Percentiles rank a stretch among this genome's conserved stretches.
Evolutionary conservation across 1,140 invertebrate species (phyloP).

Genomic region (Melanaphis sacchari): DNA sequence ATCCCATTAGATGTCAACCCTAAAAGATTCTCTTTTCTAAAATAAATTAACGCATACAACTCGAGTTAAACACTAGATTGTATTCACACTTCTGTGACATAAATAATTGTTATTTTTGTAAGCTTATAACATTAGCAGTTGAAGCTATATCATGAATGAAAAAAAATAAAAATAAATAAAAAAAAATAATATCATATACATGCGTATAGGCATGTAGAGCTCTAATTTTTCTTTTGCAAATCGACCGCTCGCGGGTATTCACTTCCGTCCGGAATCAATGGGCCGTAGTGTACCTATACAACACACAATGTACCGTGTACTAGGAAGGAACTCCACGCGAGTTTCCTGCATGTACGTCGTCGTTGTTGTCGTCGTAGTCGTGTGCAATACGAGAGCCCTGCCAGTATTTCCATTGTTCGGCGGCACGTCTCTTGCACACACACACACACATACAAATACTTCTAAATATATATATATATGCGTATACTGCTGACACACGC

Average conservation of each 20-base stretch:
- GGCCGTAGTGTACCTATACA: neutral
- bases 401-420: conserved; percentile 43
- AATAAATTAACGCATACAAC: no score
- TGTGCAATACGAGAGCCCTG: conserved; percentile 51
- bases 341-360: conserved; percentile 26
- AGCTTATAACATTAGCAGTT: no score
- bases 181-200: neutral
- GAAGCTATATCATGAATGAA: no score
- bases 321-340: conserved; percentile 22
- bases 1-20: neutral
- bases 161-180: no score
- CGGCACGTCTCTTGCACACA: conserved; percentile 51
- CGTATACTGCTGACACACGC: neutral
- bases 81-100: no score
- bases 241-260: neutral
- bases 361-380: neutral
- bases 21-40: no score
- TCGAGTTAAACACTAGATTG: no score
- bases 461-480: neutral
- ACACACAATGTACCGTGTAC: neutral
- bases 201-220: neutral
- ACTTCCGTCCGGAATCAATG: conserved; percentile 56
- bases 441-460: neutral
- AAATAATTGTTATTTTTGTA: no score
- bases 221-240: neutral